Evolutionary conservation across 1,140 invertebrate species (phyloP).

Genomic region (Eciton burchellii): DNA sequence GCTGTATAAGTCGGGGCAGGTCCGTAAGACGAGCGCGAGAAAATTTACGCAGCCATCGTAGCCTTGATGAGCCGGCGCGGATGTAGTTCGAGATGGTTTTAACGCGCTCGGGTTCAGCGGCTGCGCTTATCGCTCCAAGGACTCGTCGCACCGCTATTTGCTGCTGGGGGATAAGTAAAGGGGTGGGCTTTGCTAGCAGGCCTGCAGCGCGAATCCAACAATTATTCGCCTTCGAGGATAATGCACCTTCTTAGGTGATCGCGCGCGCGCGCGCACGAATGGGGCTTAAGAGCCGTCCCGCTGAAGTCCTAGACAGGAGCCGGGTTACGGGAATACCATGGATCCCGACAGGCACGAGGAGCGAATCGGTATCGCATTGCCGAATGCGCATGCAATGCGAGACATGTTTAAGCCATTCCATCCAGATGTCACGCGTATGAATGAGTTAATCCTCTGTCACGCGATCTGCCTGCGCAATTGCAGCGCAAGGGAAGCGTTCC

Average conservation of each 20-base stretch:
- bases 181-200: not conserved
- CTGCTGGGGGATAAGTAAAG: conserved; percentile 14
- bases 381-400: conserved; percentile 47
- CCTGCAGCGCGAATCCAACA: conserved; percentile 56
- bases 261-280: conserved; percentile 28
- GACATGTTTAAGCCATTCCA: conserved; percentile 43
- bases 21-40: conserved; percentile 43
- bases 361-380: conserved; percentile 42
- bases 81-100: conserved; percentile 45
- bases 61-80: conserved; percentile 59
- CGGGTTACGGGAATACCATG: conserved; percentile 24
- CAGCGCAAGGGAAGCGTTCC: not conserved
- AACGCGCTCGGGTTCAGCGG: conserved; percentile 53
- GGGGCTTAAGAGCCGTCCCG: conserved; percentile 60
- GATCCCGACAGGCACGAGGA: conserved; percentile 6
- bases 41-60: conserved; percentile 61
- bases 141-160: conserved; percentile 32
- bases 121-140: not conserved
- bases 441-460: conserved; percentile 31
- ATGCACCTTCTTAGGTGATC: conserved; percentile 64
- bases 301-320: conserved; percentile 15
- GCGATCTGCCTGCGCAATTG: not conserved
- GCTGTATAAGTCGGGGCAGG: conserved; percentile 2
- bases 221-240: conserved; percentile 59
- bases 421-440: conserved; percentile 24